These are phyloP conservation scores for Polypedilum pembai DNA, from an alignment of 1,140 invertebrate species.

Conservation along the genomic window DNA sequence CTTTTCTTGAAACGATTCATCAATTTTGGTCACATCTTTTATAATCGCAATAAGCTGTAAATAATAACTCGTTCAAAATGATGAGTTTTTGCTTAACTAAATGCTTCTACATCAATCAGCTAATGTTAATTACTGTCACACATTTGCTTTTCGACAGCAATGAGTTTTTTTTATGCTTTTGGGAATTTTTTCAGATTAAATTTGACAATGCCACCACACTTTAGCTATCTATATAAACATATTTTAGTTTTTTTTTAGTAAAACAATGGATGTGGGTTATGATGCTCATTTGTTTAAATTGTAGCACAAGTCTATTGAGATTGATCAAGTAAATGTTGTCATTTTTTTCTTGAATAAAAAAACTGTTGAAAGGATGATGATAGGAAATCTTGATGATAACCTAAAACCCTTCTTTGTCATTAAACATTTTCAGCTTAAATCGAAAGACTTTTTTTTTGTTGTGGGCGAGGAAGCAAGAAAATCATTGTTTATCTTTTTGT, in stretches of 20 bases:
- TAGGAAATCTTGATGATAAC: not conserved
- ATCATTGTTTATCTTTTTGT: too few species aligned
- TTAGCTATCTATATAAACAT: too few species aligned
- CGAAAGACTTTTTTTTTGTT: not conserved
- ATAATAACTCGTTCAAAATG: not conserved
- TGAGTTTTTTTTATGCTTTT: conserved; percentile 9
- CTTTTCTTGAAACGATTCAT: not conserved
- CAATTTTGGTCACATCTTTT: too few species aligned
- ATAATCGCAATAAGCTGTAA: not conserved
- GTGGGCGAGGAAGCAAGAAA: not conserved
- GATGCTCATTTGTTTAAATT: conserved; percentile 1
- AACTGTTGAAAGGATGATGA: not conserved
- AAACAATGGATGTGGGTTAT: conserved; percentile 11
- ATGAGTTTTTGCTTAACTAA: not conserved
- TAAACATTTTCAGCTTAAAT: not conserved
- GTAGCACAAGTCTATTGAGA: not conserved
- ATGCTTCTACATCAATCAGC: not conserved
- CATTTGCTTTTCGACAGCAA: not conserved
- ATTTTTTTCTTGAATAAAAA: not conserved
- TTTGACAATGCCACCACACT: not conserved
- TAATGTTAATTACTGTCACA: not conserved
- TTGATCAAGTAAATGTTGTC: not conserved
- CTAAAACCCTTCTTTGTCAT: not conserved
- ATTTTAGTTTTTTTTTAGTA: not conserved
- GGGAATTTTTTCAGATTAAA: not conserved